Evolutionary conservation across 2,888 invertebrate genomes (phyloP).

Genomic region (Tyria jacobaeae): DNA sequence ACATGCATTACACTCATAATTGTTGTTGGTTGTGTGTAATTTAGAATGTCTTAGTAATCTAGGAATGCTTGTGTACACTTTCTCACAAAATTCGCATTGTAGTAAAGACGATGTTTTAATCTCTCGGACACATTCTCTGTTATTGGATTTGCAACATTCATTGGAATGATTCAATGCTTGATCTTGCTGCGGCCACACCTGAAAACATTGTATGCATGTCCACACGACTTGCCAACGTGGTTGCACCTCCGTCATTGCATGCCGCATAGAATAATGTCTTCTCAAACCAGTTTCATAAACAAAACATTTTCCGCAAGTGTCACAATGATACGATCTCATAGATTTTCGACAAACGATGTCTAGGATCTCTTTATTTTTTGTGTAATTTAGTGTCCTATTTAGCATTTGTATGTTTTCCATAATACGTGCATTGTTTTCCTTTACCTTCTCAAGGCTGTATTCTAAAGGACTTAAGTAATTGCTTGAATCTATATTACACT

Average conservation of each 20-base stretch:
- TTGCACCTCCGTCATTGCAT: slow-evolving; percentile 65
- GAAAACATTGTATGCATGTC: slow-evolving; percentile 82
- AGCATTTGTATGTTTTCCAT: slow-evolving; percentile 82
- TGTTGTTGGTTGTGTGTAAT: slow-evolving; percentile 88
- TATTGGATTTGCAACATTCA: slow-evolving; percentile 69
- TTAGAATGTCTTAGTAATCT: slow-evolving; percentile 76
- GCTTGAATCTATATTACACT: slow-evolving; percentile 28
- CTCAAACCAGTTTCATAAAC: slow-evolving; percentile 80
- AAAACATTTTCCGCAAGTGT: slow-evolving; percentile 79
- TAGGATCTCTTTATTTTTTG: slow-evolving; percentile 78
- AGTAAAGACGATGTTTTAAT: slow-evolving; percentile 79
- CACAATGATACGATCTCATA: slow-evolving; percentile 72
- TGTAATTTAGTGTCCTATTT: slow-evolving; percentile 77
- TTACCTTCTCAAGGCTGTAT: slow-evolving; percentile 78
- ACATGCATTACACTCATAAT: slow-evolving; percentile 88
- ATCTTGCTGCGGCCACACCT: slow-evolving; percentile 80
- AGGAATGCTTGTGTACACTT: slow-evolving; percentile 80
- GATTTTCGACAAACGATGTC: slow-evolving; percentile 70
- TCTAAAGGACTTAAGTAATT: slow-evolving; percentile 68
- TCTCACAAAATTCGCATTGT: slow-evolving; percentile 83
- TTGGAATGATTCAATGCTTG: slow-evolving; percentile 71
- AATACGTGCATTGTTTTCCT: slow-evolving; percentile 80
- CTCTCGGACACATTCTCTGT: slow-evolving; percentile 67
- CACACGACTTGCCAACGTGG: slow-evolving; percentile 81
- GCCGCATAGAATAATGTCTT: slow-evolving; percentile 74